phyloP scores from a whole-genome alignment of 2,888 invertebrate genomes.

The Chromoteleia sp. region DNA sequence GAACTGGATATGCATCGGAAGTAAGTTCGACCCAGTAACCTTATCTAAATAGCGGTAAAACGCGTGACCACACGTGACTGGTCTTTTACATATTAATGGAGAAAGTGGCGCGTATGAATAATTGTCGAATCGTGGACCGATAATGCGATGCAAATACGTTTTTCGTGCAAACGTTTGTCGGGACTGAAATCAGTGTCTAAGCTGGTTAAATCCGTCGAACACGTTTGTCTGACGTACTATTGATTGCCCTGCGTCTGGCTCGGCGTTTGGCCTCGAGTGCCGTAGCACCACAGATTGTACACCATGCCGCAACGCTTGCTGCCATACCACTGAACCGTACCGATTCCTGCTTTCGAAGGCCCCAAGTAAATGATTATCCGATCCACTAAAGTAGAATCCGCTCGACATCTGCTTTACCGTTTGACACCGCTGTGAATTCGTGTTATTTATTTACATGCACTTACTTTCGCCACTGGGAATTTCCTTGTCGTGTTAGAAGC shows the following conservation, averaged over 20 bases:
- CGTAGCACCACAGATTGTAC: constrained; percentile 66
- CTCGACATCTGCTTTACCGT: constrained; percentile 55
- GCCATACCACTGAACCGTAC: constrained; percentile 53
- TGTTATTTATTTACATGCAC: constrained; percentile 55
- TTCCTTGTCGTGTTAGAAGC: constrained; percentile 16
- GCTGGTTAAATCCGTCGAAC: constrained; percentile 62
- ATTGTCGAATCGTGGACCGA: constrained; percentile 14
- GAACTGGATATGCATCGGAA: neutral
- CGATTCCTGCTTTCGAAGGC: constrained; percentile 51
- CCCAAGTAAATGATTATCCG: constrained; percentile 68
- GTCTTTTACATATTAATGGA: constrained; percentile 23
- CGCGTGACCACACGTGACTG: neutral
- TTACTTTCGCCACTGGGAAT: constrained; percentile 54
- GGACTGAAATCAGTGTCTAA: constrained; percentile 57
- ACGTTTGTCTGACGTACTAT: constrained; percentile 71
- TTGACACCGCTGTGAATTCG: constrained; percentile 60
- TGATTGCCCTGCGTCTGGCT: constrained; percentile 71
- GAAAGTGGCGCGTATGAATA: constrained; percentile 18
- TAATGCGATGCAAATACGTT: constrained; percentile 25
- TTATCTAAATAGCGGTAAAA: constrained; percentile 1
- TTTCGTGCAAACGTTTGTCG: constrained; percentile 58
- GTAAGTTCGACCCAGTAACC: constrained; percentile 11
- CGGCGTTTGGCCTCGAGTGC: constrained; percentile 66
- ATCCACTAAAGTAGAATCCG: constrained; percentile 54
- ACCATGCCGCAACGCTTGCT: constrained; percentile 63